Conservation (phyloP, 2,797 vertebrate genomes). For the Balearica regulorum region DNA sequence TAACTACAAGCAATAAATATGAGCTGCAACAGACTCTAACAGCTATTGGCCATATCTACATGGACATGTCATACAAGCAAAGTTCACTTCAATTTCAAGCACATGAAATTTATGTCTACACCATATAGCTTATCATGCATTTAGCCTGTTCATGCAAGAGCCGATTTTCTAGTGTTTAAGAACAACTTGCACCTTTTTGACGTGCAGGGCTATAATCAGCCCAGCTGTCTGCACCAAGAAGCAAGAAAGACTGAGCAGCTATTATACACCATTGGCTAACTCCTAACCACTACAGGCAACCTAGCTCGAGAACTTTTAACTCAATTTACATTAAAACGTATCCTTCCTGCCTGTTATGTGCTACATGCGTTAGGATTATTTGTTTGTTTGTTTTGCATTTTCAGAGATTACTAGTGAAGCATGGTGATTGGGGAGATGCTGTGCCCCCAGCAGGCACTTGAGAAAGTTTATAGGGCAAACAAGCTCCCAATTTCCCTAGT, state of each 20-base stretch:
- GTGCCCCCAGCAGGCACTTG: neutral
- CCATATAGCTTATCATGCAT: neutral
- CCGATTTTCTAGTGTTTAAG: neutral
- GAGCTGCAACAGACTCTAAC: conserved; percentile 44
- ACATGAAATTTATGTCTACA: conserved; percentile 8
- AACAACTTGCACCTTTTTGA: conserved; percentile 28
- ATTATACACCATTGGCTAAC: neutral
- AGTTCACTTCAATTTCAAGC: conserved; percentile 34
- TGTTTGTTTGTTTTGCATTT: conserved; percentile 13
- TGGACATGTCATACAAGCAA: conserved; percentile 20
- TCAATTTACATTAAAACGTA: conserved; percentile 1
- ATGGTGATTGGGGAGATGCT: neutral
- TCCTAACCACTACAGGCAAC: neutral
- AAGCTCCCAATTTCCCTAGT: neutral
- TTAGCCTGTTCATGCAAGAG: neutral
- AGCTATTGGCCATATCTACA: neutral
- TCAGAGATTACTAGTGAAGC: neutral
- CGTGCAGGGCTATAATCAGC: neutral
- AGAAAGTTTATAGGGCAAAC: conserved; percentile 19
- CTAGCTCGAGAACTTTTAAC: conserved; percentile 2
- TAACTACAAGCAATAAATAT: conserved; percentile 58
- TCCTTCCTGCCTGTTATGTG: neutral
- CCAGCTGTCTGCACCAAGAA: neutral
- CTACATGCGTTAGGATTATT: neutral
- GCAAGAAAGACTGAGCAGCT: neutral